Evolutionary conservation across 35 echinoderm and acorn worm genomes (phyloP).

Genomic region (Acanthaster planci): DNA sequence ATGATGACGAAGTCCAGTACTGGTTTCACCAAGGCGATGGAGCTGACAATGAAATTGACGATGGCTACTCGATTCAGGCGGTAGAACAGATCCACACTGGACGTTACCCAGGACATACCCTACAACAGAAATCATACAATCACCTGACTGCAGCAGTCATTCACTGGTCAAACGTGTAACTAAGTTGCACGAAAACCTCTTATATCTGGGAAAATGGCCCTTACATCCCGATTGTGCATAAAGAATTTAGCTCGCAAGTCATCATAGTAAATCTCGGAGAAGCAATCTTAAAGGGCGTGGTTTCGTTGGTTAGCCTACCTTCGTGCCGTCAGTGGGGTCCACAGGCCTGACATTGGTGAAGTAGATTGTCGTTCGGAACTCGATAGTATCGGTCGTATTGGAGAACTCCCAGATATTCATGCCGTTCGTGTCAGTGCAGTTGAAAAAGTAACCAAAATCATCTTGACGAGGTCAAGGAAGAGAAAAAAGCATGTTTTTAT

Average conservation of each 20-base stretch:
- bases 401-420: constrained; percentile 60
- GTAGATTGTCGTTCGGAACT: constrained; percentile 63
- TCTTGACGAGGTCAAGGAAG: constrained; percentile 43
- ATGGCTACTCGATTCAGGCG: constrained; percentile 72
- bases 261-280: too few species aligned
- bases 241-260: too few species aligned
- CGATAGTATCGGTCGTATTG: constrained; percentile 49
- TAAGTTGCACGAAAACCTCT: not conserved
- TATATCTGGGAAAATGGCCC: not conserved
- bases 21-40: constrained; percentile 65
- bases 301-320: constrained; percentile 15
- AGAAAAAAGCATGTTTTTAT: not conserved
- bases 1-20: constrained; percentile 83
- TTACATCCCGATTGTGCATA: too few species aligned
- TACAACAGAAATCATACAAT: constrained; percentile 24
- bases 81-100: constrained; percentile 66
- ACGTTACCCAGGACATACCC: constrained; percentile 74
- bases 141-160: not conserved
- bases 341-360: constrained; percentile 73
- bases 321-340: constrained; percentile 49
- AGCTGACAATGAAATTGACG: constrained; percentile 78
- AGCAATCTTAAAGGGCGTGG: too few species aligned
- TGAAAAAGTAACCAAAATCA: constrained; percentile 73
- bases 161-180: not conserved
- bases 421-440: constrained; percentile 52